Base-by-base conservation (phyloP, 2,113 vertebrate species). In the Miniopterus natalensis region DNA sequence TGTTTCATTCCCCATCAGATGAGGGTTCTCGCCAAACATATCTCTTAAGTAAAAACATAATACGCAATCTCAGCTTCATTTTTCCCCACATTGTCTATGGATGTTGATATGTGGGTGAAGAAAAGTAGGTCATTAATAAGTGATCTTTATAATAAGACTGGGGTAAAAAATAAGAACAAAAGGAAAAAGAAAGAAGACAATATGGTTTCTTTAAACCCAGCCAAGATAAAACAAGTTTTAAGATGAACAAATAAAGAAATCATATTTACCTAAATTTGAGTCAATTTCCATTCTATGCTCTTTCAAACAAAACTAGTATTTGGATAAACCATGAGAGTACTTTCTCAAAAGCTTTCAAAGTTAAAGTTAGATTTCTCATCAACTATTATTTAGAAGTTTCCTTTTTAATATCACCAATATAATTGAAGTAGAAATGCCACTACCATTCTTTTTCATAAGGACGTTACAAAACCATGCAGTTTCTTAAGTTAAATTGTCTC, bases 251-350 rank as follows among this genome's bases (percentile, higher is more conserved):
- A 51, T 57, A 42, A 75, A 15, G 2, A 83, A 93, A 63, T 70
- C 15, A 83, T 57, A 73, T 68, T 79, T 53, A 93, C 42, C 73
- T 92, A 94, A 92, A 85, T 45, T 42, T 75, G 4, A 92, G 17
- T 77, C 29, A 2, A 89, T 53, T 65, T 95, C 40, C 95, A 18
- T 74, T 71, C 13, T 95, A 18, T 63, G 85, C 5, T 66, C 27
- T 95, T 94, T 85, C 25, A 92, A 84, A 86, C 66, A 65, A 96
- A 95, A 70, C 2, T 31, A 45, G 53, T 86, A 57, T 85, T 73
- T 80, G 31, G 27, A 36, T 78, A 93, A 83, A 90, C 66, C 68
- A 86, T 66, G 40, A 90, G 18, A 8, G 53, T 65, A 84, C 45
- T 65, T 88, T 47, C 81, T 88, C 29, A 74, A 86, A 94, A 49